Evolutionary conservation across 2,113 vertebrate species (phyloP).

Genomic region (Isichthys henryi): DNA sequence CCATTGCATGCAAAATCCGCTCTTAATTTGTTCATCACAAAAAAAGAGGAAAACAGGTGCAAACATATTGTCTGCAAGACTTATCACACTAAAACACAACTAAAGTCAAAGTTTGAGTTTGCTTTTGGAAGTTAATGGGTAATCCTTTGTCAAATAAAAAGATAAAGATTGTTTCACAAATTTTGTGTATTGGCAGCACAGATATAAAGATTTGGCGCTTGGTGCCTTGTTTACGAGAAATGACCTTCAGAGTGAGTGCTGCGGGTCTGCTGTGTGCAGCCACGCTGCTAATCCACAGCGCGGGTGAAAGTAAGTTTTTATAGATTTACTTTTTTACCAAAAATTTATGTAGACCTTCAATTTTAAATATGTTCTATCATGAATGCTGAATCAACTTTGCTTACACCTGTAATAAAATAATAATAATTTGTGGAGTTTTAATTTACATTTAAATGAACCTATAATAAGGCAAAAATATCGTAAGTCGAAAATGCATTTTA

Average conservation of each 20-base stretch:
- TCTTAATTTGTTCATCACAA: neutral
- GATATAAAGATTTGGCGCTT: neutral
- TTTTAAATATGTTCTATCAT: neutral
- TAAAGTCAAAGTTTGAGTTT: conserved; percentile 5
- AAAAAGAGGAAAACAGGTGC: neutral
- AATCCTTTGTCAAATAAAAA: conserved; percentile 56
- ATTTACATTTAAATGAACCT: neutral
- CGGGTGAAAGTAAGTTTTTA: conserved; percentile 1
- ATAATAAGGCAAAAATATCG: too few relatives aligned
- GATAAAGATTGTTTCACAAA: conserved; percentile 3
- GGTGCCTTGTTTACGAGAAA: neutral
- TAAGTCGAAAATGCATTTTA: too few relatives aligned
- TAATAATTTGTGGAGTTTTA: neutral
- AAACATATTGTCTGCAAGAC: neutral
- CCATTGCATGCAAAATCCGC: neutral
- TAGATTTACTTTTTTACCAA: neutral
- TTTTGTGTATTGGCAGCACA: neutral
- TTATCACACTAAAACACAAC: neutral
- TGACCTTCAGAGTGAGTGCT: neutral
- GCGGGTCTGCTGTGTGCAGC: neutral
- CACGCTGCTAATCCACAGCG: neutral
- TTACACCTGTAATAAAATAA: neutral
- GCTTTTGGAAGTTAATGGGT: conserved; percentile 48
- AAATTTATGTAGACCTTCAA: neutral
- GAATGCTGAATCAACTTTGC: neutral